Base-by-base conservation (phyloP, 1,140 invertebrate species). In the Saccostrea echinata region DNA sequence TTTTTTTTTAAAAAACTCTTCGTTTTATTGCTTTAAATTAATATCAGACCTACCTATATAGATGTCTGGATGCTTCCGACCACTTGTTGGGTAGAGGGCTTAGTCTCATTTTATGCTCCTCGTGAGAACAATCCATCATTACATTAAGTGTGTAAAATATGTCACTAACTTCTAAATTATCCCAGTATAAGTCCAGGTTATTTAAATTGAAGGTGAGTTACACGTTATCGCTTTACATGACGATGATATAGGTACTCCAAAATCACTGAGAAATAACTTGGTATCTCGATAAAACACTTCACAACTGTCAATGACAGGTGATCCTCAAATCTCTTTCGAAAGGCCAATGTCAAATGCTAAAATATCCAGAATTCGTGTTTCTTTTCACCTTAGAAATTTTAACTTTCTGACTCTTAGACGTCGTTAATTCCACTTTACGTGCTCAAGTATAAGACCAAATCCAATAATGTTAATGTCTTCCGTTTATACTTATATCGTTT, bases 381-480 rank as follows among this genome's bases (percentile, higher is more conserved):
- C 30, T 76, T 76, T 33, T 76, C 13, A 76, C 68, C 30, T 76
- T 76, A 76, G 4, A 76, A 76, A 76, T 76, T 30, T 57, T 13
- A 18, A 21, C 27, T 33, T 76, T 30, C 27, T 30, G 68, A 30
- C 11, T 76, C 68, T 33, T 24, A 30, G 68, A 76, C 30, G 24
- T 16, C 27, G 68, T 61, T 61, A n/a, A 61, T 61, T 61, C 55
- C 68, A 76, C 68, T 76, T 76, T 16, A 76, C 27, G 68, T 27
- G 16, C 33, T 76, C 68, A 76, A 27, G 33, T 33, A 1, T 16
- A 27, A 76, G 27, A 27, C 24, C 57, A 24, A 24, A n/a, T 64
- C 68, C 68, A 76, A 76, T 76, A 76, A 76, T 35, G 68, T 76
- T 76, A 76, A 76, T 76, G 24, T 76, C 68, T 76, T 76, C 68